These are phyloP conservation scores for Lamproptera curius DNA, from an alignment of 2,888 invertebrate genomes.

Conservation along the genomic window DNA sequence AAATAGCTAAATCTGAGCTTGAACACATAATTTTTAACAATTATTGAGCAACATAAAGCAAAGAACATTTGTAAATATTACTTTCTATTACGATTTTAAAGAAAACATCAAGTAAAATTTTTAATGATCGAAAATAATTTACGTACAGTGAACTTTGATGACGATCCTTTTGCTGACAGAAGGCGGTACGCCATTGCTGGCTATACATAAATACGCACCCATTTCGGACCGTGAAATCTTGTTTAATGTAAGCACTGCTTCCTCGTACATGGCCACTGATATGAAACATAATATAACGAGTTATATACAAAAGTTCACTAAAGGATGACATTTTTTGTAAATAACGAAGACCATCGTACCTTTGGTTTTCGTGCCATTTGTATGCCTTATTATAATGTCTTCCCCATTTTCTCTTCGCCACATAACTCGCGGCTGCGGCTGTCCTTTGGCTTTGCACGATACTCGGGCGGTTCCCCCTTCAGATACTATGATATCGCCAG, in stretches of 20 bases:
- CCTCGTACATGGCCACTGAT: constrained; percentile 82
- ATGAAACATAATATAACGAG: constrained; percentile 29
- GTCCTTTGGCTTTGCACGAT: constrained; percentile 85
- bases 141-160: constrained; percentile 94
- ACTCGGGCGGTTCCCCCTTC: constrained; percentile 87
- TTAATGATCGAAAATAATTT: constrained; percentile 25
- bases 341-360: constrained; percentile 72
- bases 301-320: no score
- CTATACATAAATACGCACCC: constrained; percentile 94
- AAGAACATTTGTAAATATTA: no score
- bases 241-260: constrained; percentile 85
- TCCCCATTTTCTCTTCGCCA: constrained; percentile 92
- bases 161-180: constrained; percentile 92
- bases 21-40: no score
- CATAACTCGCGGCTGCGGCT: constrained; percentile 87
- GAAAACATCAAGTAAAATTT: no score
- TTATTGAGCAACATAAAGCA: no score
- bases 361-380: constrained; percentile 80
- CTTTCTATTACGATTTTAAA: no score
- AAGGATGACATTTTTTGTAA: no score
- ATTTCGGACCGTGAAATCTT: constrained; percentile 93
- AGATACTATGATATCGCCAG: constrained; percentile 92
- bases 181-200: constrained; percentile 92
- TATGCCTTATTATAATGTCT: constrained; percentile 87
- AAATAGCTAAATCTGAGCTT: constrained; percentile 58